Evolutionary conservation across 2,888 invertebrate species (phyloP).

Genomic region (Drosophila stalkeri): DNA sequence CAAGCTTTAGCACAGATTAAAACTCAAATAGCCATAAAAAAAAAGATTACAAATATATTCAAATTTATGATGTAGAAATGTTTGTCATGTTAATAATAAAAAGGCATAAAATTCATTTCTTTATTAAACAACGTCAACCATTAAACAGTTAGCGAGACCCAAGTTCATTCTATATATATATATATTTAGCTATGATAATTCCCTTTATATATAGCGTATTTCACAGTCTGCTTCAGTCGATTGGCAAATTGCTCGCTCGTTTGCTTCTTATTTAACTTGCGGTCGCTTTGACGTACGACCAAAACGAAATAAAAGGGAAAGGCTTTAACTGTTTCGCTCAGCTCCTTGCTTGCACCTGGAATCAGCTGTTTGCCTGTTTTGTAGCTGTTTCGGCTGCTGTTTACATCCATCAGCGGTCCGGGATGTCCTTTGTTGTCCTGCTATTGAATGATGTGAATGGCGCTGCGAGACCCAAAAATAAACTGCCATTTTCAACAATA

Average conservation of each 20-base stretch:
- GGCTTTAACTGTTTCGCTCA: slow-evolving; percentile 51
- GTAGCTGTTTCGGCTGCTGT: slow-evolving; percentile 25
- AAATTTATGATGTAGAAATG: slow-evolving; percentile 5
- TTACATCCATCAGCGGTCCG: slow-evolving; percentile 68
- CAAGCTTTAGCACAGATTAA: neutral
- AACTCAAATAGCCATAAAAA: slow-evolving; percentile 2
- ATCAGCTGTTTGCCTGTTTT: slow-evolving; percentile 54
- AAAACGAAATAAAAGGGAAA: slow-evolving; percentile 25
- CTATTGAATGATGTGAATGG: slow-evolving; percentile 69
- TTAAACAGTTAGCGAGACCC: neutral
- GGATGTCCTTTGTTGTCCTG: slow-evolving; percentile 38
- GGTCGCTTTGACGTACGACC: slow-evolving; percentile 45
- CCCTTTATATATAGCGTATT: slow-evolving; percentile 30
- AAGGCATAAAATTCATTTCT: slow-evolving; percentile 3
- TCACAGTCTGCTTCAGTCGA: neutral
- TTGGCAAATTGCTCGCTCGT: slow-evolving; percentile 21
- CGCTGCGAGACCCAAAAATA: slow-evolving; percentile 68
- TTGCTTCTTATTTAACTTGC: slow-evolving; percentile 66
- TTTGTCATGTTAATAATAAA: slow-evolving; percentile 2
- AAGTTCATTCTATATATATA: neutral
- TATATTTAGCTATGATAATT: neutral
- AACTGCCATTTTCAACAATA: slow-evolving; percentile 76
- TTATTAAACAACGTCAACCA: neutral
- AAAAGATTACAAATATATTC: slow-evolving; percentile 11
- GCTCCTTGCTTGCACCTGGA: slow-evolving; percentile 53